Conservation (phyloP, 2,888 invertebrate species). For the Mythimna lalbum region DNA sequence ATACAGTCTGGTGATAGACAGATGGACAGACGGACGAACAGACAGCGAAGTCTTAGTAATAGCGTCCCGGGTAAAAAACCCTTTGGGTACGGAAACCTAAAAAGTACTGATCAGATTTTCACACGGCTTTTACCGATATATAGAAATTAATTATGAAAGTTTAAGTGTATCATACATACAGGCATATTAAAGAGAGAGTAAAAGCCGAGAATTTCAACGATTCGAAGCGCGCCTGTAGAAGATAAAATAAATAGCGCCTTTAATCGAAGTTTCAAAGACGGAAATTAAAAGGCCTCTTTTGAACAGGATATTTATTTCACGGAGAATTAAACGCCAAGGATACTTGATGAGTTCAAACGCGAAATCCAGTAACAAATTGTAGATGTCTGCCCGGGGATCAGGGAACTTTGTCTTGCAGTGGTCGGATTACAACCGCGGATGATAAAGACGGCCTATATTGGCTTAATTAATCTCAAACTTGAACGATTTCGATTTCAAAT, state of each 20-base stretch:
- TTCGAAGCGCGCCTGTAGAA: neutral
- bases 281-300: slow-evolving; percentile 45
- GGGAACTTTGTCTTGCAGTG: slow-evolving; percentile 8
- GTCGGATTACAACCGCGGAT: neutral
- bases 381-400: neutral
- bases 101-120: no score
- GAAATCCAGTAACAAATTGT: slow-evolving; percentile 26
- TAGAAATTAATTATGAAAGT: no score
- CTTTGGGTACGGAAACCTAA: no score
- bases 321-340: slow-evolving; percentile 27
- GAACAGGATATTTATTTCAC: slow-evolving; percentile 48
- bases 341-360: slow-evolving; percentile 20
- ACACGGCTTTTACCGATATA: no score
- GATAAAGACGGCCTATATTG: slow-evolving; percentile 12
- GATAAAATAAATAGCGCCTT: slow-evolving; percentile 1
- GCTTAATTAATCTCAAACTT: slow-evolving; percentile 13
- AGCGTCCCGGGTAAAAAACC: no score
- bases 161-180: no score
- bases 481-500: slow-evolving; percentile 9
- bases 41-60: no score
- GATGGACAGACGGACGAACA: no score
- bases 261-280: slow-evolving; percentile 26
- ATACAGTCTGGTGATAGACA: no score
- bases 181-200: no score
- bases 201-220: no score